Evolutionary conservation across 2,888 invertebrate genomes (phyloP), one percentile per base, ranked within the genome.

Genomic region (Heliconius aoede): DNA sequence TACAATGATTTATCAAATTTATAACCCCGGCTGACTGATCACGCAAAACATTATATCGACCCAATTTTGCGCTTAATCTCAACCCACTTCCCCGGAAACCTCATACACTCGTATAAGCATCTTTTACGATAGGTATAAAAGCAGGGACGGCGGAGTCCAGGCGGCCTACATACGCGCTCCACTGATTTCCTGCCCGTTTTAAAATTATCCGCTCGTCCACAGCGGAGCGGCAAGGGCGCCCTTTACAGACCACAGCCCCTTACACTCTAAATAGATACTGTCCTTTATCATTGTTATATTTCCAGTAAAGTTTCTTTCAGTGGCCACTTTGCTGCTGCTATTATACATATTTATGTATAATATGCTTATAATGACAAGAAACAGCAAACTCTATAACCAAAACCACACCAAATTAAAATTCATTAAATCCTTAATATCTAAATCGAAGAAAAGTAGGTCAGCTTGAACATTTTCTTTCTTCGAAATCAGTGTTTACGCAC

Each of bases 21-120:
- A 26, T 36, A 72, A 58, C 26, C 40, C 26, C n/a, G 36, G 60
- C 80, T 81, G 77, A 40, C 80, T 82, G 78, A 80, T 78, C 60
- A 75, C 78, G 72, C 72, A 74, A 84, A 86, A 89, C 87, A 86
- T 86, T 84, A 84, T 84, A 85, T 82, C 87, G 91, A 90, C 92
- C 92, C 85, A 89, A 90, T 91, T 93, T 84, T 83, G 78, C 81
- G 78, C 82, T 82, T 84, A 87, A 89, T 89, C 88, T 86, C 88
- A 89, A 85, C 90, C 92, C 90, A 92, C 86, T 92, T 91, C 87
- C 89, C 89, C 93, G 90, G 90, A 92, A 92, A 91, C 89, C 89
- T 88, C 88, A 80, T 81, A 81, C 80, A 84, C 85, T 55, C 55
- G 55, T 55, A 55, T 55, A 86, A 80, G 83, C 79, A 82, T 85